phyloP scores from a whole-genome alignment of 2,888 invertebrate genomes.

The Flexamia atlantica region DNA sequence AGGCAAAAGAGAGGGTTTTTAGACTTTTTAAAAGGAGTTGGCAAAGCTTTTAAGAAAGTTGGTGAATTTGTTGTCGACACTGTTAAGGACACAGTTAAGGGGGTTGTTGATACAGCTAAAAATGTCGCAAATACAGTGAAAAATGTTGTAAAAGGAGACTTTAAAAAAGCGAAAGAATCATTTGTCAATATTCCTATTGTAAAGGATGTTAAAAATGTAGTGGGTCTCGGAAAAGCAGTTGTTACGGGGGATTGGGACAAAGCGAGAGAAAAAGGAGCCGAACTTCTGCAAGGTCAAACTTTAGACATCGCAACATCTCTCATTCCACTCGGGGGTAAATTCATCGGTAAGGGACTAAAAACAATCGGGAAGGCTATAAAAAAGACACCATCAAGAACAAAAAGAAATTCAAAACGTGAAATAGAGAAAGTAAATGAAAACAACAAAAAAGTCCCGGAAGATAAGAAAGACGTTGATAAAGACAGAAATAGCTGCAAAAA shows the following conservation, averaged over 20 bases:
- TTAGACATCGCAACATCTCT: conserved; percentile 61
- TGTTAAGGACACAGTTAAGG: conserved; percentile 63
- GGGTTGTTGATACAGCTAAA: conserved; percentile 61
- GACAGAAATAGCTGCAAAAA: conserved; percentile 45
- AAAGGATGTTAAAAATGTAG: conserved; percentile 62
- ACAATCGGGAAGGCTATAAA: conserved; percentile 49
- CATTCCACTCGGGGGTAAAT: conserved; percentile 60
- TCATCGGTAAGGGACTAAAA: conserved; percentile 60
- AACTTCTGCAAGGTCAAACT: conserved; percentile 49
- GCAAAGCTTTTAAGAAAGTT: conserved; percentile 40
- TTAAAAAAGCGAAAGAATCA: conserved; percentile 60
- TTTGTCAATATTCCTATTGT: conserved; percentile 62
- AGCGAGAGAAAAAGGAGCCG: conserved; percentile 60
- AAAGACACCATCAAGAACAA: conserved; percentile 5
- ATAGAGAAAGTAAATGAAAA: conserved; percentile 42
- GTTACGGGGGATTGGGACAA: conserved; percentile 63
- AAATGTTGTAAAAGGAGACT: conserved; percentile 64
- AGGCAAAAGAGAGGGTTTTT: conserved; percentile 62
- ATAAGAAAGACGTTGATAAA: conserved; percentile 51
- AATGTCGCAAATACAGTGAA: conserved; percentile 60
- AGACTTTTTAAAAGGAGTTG: conserved; percentile 51
- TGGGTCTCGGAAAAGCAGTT: conserved; percentile 61
- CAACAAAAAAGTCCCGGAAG: conserved; percentile 21
- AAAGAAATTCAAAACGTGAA: conserved; percentile 38
- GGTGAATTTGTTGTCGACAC: conserved; percentile 49